Base-by-base conservation (phyloP, 2,888 invertebrate genomes). In the Luperina nickerlii region DNA sequence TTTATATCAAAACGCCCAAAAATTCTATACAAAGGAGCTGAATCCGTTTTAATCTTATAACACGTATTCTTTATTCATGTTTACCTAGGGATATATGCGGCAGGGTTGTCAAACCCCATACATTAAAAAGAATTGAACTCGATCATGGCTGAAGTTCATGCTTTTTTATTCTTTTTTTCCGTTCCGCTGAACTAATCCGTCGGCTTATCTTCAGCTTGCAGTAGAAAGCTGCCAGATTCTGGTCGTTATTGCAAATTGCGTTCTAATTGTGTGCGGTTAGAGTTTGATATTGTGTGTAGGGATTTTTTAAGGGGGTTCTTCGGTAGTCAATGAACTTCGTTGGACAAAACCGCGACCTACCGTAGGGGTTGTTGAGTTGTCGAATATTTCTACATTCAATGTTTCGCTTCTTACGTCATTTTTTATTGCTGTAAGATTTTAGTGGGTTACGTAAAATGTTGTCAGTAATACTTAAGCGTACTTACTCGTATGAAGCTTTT, bases 321-420 rank as follows among this genome's bases (percentile, higher is more conserved):
- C 81, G 87, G 89, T 94, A 94, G 95, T 95, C 95, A 95, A 94
- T 95, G 95, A 95, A 95, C 94, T 94, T 93, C 87, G 88, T 88
- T 85, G 92, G 92, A 92, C 90, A 91, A 92, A 95, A 94, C 95
- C 96, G 93, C 96, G 96, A 96, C 96, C 96, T 96, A 96, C 95
- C 93, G 91, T 95, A 95, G 95, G 93, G 94, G 92, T 91, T 91
- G 86, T 83, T 79, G 83, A 86, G 92, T 96, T 95, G 93, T 90
- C 92, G 90, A 91, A 89, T 80, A 83, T 88, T 84, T 87, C 80
- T 84, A 87, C 84, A 84, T 82, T 87, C 87, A 84, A 79, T 87
- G 74, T 87, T 85, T 81, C 78, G 45, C 63, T 85, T 81, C 75
- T 81, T 81, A 69, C 74, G 75, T 83, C 69, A 69, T 38, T 84